These are phyloP conservation scores for Scaptomyza cyrtandrae DNA, from an alignment of 2,888 invertebrate genomes.

Conservation along the genomic window DNA sequence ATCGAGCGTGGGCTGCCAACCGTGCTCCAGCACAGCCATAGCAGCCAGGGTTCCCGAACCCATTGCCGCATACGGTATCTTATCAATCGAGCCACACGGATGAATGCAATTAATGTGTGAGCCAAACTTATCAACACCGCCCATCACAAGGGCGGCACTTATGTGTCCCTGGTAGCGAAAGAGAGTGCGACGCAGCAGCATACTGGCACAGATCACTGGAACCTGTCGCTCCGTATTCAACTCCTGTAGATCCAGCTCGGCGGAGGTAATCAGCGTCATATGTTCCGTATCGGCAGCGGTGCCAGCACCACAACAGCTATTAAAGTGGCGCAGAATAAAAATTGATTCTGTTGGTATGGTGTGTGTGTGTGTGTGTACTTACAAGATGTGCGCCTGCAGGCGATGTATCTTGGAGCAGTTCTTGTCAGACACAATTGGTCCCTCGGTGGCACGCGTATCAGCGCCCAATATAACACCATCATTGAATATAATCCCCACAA, in stretches of 20 bases:
- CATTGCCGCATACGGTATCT: conserved; percentile 97
- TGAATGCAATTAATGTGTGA: conserved; percentile 95
- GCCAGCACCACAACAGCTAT: conserved; percentile 97
- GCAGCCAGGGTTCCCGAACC: conserved; percentile 98
- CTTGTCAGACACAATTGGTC: conserved; percentile 97
- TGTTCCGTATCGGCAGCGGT: conserved; percentile 99
- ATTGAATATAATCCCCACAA: conserved; percentile 94
- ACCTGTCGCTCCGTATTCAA: conserved; percentile 95
- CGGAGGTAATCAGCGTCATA: conserved; percentile 95
- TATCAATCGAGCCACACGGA: conserved; percentile 97
- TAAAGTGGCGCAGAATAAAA: background rate
- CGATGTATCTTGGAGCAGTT: conserved; percentile 97
- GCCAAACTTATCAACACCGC: conserved; percentile 96
- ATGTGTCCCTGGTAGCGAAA: conserved; percentile 97
- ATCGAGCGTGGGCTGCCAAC: conserved; percentile 92
- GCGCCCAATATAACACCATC: conserved; percentile 99
- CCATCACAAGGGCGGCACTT: conserved; percentile 96
- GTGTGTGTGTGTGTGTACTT: conserved; percentile 82
- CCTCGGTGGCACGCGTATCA: conserved; percentile 98
- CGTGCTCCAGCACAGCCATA: conserved; percentile 96
- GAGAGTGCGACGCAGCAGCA: conserved; percentile 95
- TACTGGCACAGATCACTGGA: conserved; percentile 95
- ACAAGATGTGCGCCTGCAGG: conserved; percentile 94
- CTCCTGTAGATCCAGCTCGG: conserved; percentile 96
- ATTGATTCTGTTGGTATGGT: background rate